Percentiles rank a stretch among this genome's conserved stretches.
phyloP scores from a whole-genome alignment of 2,113 vertebrate species.

The Coptodon rendalli region DNA sequence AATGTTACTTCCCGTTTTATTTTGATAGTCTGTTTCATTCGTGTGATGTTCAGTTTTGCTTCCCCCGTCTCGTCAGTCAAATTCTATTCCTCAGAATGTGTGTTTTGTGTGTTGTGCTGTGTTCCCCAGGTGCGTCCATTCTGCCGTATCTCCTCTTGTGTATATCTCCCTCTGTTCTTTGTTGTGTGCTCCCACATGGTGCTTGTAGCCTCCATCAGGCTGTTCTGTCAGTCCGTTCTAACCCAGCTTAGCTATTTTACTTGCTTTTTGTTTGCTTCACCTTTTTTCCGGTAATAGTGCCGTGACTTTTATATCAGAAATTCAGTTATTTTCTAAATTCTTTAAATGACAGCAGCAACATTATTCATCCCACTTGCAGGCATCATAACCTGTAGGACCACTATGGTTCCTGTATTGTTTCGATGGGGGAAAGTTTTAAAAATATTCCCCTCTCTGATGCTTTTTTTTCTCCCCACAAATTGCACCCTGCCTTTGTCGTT shows the following conservation, averaged over 20 bases:
- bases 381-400: neutral
- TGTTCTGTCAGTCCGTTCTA: neutral
- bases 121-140: neutral
- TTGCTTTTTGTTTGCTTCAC: neutral
- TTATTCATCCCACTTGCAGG: neutral
- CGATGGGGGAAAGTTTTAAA: neutral
- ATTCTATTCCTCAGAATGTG: neutral
- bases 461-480: neutral
- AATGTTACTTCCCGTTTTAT: neutral
- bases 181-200: neutral
- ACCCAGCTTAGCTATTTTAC: neutral
- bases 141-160: neutral
- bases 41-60: neutral
- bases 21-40: neutral
- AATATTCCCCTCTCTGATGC: neutral
- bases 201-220: neutral
- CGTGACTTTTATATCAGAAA: neutral
- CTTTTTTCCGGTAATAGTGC: neutral
- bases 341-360: neutral
- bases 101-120: neutral
- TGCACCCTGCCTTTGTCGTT: neutral
- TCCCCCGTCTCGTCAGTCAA: rapidly evolving
- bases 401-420: neutral
- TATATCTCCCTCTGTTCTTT: neutral
- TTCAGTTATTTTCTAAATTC: neutral